Percentiles rank a stretch among this genome's conserved stretches.
Evolutionary conservation across 2,797 vertebrate species (phyloP).

Genomic region (Chelidonichthys spinosus): DNA sequence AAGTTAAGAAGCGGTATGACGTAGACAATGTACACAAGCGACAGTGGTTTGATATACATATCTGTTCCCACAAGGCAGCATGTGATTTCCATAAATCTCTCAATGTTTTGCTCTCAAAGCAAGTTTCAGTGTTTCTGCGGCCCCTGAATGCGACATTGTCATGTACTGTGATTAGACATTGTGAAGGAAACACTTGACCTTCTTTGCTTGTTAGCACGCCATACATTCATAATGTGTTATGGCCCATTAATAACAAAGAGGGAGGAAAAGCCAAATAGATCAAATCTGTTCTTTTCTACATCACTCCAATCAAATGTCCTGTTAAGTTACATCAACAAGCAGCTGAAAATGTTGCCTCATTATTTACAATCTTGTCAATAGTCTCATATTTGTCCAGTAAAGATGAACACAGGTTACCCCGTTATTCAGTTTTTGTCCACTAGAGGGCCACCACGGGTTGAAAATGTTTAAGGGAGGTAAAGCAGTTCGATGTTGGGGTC

Average conservation of each 20-base stretch:
- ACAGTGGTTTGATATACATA: background rate
- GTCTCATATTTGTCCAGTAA: background rate
- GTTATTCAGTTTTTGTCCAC: conserved; percentile 36
- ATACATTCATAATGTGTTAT: background rate
- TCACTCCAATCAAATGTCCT: background rate
- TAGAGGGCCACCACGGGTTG: conserved; percentile 42
- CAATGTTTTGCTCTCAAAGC: background rate
- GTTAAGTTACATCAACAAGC: background rate
- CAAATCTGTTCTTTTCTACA: background rate
- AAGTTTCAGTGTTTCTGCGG: conserved; percentile 7
- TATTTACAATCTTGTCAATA: background rate
- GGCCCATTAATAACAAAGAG: background rate
- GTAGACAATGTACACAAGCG: background rate
- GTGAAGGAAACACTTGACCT: background rate
- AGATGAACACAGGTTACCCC: background rate
- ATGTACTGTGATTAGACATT: background rate
- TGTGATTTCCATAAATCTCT: conserved; percentile 9
- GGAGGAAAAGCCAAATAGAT: background rate
- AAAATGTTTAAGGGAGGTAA: background rate
- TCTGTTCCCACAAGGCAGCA: conserved; percentile 6
- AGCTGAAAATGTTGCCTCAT: background rate
- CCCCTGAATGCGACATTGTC: background rate
- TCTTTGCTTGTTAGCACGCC: background rate
- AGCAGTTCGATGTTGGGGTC: background rate
- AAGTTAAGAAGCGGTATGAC: conserved; percentile 7